Base-by-base conservation (phyloP, 1,140 invertebrate species). In the Druon quercuslanigerum region DNA sequence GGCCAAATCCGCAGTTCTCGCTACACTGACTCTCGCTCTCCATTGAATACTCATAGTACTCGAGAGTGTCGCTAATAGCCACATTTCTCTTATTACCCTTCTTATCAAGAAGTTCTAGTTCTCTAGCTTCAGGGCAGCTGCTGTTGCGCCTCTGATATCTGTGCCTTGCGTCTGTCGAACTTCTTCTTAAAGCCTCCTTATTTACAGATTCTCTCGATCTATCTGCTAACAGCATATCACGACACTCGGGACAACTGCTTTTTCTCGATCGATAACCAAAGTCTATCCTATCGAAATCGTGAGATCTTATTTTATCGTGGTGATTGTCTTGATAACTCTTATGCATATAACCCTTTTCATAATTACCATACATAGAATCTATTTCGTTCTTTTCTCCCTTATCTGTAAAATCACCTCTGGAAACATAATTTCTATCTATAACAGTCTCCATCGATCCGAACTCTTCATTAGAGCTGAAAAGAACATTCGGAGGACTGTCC, bases 1-100 rank as follows among this genome's bases (percentile, higher is more conserved):
- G 87, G 90, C 90, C 91, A 91, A 92, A 91, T 90, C 90, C 90
- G 91, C 90, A 91, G 90, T 90, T 91, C 83, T 92, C 91, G 89
- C 91, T 91, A 86, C 90, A 92, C 79, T 92, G 91, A 85, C 90
- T 91, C 84, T 92, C 90, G 86, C 91, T 91, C 81, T 91, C 91
- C 90, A 91, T 92, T 85, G 90, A 91, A 82, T 92, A 92, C 84
- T 92, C 90, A 77, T 91, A 91, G 81, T 92, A 92, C 86, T 92
- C 90, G 76, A 92, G 88, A 72, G 89, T 91, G 77, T 92, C 91
- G 81, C 91, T 92, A 79, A 92, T 92, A 25, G 90, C 91, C 72
- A 92, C 91, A 83, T 92, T 91, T 84, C 90, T 88, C 80, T 92
- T 92, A 85, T 86, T 86, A 85, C 84, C 85, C 79, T 83, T 82